phyloP scores from a whole-genome alignment of 1,140 invertebrate genomes.

The Neotoxoptera formosana region DNA sequence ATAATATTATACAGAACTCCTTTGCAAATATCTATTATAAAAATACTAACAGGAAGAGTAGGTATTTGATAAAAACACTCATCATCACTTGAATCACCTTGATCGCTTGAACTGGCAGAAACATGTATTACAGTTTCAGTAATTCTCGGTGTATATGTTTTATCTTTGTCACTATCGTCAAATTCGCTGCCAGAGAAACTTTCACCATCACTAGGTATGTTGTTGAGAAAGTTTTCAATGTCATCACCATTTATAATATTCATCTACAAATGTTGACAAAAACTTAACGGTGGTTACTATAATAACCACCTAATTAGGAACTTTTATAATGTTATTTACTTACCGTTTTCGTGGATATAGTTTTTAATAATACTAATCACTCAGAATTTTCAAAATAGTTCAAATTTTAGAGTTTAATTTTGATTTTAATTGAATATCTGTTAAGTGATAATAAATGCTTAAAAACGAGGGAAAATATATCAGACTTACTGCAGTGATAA shows the following conservation, averaged over 20 bases:
- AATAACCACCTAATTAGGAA: background rate
- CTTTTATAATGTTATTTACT: background rate
- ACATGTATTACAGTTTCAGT: no score
- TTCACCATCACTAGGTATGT: no score
- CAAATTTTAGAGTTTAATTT: background rate
- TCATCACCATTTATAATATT: no score
- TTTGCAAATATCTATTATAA: background rate
- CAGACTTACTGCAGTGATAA: background rate
- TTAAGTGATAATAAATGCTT: background rate
- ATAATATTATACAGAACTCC: background rate
- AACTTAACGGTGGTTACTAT: background rate
- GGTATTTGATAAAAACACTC: background rate
- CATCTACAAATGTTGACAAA: no score
- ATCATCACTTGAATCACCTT: background rate
- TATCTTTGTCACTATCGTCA: no score
- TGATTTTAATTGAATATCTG: background rate
- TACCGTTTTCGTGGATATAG: background rate
- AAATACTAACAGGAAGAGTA: background rate
- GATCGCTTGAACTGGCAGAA: background rate
- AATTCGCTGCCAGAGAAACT: no score
- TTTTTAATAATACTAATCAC: background rate
- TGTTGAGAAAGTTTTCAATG: no score
- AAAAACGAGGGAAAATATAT: background rate
- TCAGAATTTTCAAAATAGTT: background rate
- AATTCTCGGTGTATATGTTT: no score